Evolutionary conservation across 2,797 vertebrate species (phyloP).

Genomic region (Oreortyx pictus): DNA sequence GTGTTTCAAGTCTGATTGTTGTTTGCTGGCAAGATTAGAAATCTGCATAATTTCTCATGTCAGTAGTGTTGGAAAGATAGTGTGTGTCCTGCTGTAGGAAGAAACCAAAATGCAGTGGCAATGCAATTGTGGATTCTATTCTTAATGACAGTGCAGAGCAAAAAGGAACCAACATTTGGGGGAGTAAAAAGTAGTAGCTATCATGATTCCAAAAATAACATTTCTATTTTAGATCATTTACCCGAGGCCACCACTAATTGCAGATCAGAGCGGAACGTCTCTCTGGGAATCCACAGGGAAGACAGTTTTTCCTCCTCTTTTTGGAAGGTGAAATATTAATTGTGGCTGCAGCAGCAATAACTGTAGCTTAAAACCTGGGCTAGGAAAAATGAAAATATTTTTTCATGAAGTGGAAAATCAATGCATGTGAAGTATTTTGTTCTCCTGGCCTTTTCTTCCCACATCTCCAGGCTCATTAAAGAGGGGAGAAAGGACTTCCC

Average conservation of each 20-base stretch:
- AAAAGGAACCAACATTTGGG: background rate
- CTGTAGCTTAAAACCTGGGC: slow-evolving; percentile 1
- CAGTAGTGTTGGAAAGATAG: background rate
- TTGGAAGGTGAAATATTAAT: slow-evolving; percentile 60
- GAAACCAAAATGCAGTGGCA: background rate
- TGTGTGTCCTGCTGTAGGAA: background rate
- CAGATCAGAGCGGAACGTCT: background rate
- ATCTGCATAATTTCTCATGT: accelerated
- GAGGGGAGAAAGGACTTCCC: background rate
- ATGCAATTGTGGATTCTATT: slow-evolving; percentile 4
- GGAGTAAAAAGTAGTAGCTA: slow-evolving; percentile 16
- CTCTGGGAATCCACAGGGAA: background rate
- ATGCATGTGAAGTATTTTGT: background rate
- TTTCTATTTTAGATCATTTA: slow-evolving; percentile 49
- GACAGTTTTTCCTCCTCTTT: background rate
- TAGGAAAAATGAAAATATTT: slow-evolving; percentile 25
- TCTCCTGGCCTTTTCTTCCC: background rate
- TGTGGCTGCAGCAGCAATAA: background rate
- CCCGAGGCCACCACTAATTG: slow-evolving; percentile 35
- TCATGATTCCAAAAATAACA: slow-evolving; percentile 33
- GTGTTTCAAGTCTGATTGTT: background rate
- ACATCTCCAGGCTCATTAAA: background rate
- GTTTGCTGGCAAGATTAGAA: background rate
- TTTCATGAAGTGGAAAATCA: slow-evolving; percentile 21
- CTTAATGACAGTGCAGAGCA: background rate